Percentiles rank a stretch among this genome's conserved stretches.
Evolutionary conservation across 2,797 vertebrate species (phyloP).

Genomic region (Erethizon dorsatum): DNA sequence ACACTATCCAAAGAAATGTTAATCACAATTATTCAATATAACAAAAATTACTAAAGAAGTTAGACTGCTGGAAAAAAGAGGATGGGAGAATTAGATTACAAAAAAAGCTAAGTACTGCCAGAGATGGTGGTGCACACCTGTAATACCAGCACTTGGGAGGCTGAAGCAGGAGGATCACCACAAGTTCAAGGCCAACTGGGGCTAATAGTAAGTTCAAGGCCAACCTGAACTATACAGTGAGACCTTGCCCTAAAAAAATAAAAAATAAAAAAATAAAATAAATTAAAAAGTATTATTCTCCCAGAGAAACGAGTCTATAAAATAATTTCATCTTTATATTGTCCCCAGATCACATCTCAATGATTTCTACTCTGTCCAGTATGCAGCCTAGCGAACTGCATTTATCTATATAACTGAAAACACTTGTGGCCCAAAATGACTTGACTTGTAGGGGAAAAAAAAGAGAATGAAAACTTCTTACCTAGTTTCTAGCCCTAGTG

Average conservation of each 20-base stretch:
- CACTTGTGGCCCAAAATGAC: background rate
- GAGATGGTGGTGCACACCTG: too few relatives aligned
- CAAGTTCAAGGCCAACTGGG: too few relatives aligned
- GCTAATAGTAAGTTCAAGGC: too few relatives aligned
- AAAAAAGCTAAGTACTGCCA: too few relatives aligned
- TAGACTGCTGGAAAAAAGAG: background rate
- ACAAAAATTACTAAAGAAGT: slow-evolving; percentile 37
- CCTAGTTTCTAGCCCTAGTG: slow-evolving; percentile 29
- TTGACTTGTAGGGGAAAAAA: background rate
- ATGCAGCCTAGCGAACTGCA: slow-evolving; percentile 18
- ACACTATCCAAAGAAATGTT: slow-evolving; percentile 28
- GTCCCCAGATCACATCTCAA: background rate
- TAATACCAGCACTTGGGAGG: too few relatives aligned
- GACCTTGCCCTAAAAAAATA: too few relatives aligned
- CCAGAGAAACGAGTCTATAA: slow-evolving; percentile 50
- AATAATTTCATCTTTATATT: slow-evolving; percentile 46
- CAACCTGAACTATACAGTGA: too few relatives aligned
- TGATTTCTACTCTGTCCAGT: background rate
- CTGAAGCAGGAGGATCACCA: too few relatives aligned
- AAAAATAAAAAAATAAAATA: too few relatives aligned
- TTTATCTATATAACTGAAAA: background rate
- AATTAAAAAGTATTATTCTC: slow-evolving; percentile 45
- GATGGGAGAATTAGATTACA: background rate
- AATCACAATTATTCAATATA: slow-evolving; percentile 40
- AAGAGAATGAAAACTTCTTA: background rate